Conservation (phyloP, 2,113 vertebrate species). For the Lipophrys pholis region DNA sequence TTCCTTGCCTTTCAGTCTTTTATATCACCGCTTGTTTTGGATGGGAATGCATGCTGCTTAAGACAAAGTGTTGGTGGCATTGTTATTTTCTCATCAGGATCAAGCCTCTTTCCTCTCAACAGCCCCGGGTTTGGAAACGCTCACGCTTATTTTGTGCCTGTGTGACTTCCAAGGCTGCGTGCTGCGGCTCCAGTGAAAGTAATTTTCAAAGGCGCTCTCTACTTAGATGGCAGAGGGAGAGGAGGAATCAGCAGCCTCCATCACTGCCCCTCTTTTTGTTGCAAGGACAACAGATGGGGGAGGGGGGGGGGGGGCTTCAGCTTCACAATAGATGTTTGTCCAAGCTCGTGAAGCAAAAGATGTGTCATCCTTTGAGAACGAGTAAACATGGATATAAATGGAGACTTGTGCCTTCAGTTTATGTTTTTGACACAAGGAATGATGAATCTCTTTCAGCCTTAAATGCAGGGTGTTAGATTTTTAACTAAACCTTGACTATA, state of each 20-base stretch:
- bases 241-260: conserved; percentile 20
- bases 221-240: conserved; percentile 17
- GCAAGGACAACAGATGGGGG: background rate
- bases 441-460: no score
- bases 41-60: background rate
- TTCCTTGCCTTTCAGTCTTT: background rate
- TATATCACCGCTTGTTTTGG: conserved; percentile 7
- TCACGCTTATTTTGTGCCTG: background rate
- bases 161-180: conserved; percentile 15
- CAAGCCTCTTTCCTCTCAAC: background rate
- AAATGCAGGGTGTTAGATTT: no score
- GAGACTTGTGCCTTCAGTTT: background rate
- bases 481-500: no score
- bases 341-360: conserved; percentile 26
- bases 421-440: background rate
- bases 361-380: conserved; percentile 29
- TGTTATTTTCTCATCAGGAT: conserved; percentile 26
- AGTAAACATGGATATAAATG: background rate
- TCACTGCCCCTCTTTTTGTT: conserved; percentile 1
- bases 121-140: background rate
- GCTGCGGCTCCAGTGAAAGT: conserved; percentile 31
- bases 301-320: conserved; percentile 14
- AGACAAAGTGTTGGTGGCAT: conserved; percentile 1
- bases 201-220: conserved; percentile 41
- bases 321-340: conserved; percentile 54